Percentiles rank a stretch among this genome's conserved stretches.
phyloP scores from a whole-genome alignment of 2,888 invertebrate species.

The Ophion costatus region DNA sequence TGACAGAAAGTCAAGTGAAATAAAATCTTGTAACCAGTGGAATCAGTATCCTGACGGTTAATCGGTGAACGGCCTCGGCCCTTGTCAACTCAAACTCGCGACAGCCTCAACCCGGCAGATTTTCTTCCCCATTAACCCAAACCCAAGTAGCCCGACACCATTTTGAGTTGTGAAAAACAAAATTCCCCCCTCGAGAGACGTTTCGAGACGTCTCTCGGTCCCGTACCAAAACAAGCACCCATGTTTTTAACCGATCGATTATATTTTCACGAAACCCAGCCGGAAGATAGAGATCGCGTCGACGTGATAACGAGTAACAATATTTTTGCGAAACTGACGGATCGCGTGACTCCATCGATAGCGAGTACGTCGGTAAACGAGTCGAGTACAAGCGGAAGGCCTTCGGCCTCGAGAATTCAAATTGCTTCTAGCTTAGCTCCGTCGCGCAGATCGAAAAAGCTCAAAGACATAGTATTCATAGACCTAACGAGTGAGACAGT shows the following conservation, averaged over 20 bases:
- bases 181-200: background rate
- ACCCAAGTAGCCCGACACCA: background rate
- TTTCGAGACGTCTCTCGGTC: background rate
- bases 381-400: constrained; percentile 30
- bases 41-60: background rate
- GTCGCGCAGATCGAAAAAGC: constrained; percentile 71
- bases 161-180: background rate
- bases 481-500: constrained; percentile 78
- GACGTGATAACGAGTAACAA: constrained; percentile 54
- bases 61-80: background rate
- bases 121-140: background rate
- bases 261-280: constrained; percentile 68
- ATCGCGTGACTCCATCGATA: constrained; percentile 32
- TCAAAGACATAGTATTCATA: constrained; percentile 76
- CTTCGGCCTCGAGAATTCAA: constrained; percentile 36
- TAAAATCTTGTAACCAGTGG: no score
- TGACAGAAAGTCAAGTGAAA: no score
- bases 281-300: constrained; percentile 68
- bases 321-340: constrained; percentile 41
- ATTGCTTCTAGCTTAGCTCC: constrained; percentile 28
- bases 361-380: constrained; percentile 38
- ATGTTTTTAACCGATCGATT: constrained; percentile 51
- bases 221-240: constrained; percentile 4
- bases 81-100: background rate
- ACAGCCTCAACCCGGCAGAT: background rate